phyloP scores from a whole-genome alignment of 2,113 vertebrate species.

The Brachyhypopomus occidentalis region DNA sequence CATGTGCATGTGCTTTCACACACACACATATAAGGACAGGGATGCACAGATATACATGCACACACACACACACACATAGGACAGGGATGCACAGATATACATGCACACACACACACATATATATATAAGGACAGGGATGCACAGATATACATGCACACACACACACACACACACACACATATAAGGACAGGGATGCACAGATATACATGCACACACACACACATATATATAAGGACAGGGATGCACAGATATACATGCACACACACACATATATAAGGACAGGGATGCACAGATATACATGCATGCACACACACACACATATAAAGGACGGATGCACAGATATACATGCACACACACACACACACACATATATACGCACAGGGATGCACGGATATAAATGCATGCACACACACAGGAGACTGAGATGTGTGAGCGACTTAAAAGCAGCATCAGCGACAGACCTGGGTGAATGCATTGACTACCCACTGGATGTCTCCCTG shows the following conservation, averaged over 20 bases:
- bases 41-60: background rate
- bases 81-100: constrained; percentile 5
- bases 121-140: constrained; percentile 35
- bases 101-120: constrained; percentile 29
- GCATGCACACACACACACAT: background rate
- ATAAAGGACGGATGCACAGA: constrained; percentile 20
- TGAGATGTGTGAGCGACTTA: constrained; percentile 75
- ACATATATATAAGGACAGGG: too few relatives aligned
- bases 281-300: background rate
- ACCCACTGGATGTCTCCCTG: constrained; percentile 75
- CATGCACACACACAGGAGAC: constrained; percentile 50
- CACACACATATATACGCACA: constrained; percentile 24
- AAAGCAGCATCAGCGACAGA: constrained; percentile 77
- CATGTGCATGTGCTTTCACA: background rate
- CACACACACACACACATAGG: too few relatives aligned
- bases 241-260: too few relatives aligned
- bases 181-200: background rate
- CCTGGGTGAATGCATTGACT: constrained; percentile 75
- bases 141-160: too few relatives aligned
- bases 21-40: constrained; percentile 13
- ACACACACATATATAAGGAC: too few relatives aligned
- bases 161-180: constrained; percentile 25
- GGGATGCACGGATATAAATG: background rate
- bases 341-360: background rate
- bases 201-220: background rate